Conservation (phyloP, 1,140 invertebrate genomes). For the Babylonia areolata region DNA sequence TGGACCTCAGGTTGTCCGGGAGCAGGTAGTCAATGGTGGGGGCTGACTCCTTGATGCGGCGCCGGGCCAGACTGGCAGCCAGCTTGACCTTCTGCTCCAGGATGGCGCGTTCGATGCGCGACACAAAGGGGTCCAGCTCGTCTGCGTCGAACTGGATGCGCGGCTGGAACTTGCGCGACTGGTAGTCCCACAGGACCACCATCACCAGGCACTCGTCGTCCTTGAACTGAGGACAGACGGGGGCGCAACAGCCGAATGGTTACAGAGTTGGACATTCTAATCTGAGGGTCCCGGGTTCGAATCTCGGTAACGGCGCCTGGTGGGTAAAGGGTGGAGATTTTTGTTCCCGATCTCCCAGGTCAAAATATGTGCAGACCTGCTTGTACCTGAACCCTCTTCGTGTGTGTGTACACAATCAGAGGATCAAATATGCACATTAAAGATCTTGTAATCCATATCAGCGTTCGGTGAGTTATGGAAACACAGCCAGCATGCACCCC, state of each 20-base stretch:
- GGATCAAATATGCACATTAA: too few species aligned
- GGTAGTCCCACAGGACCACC: slow-evolving; percentile 68
- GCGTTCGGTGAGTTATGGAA: too few species aligned
- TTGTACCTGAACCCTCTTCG: too few species aligned
- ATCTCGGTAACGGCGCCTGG: too few species aligned
- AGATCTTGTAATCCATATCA: too few species aligned
- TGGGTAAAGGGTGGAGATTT: too few species aligned
- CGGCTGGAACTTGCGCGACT: slow-evolving; percentile 65
- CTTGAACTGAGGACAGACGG: slow-evolving; percentile 50
- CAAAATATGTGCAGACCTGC: too few species aligned
- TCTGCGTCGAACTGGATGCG: slow-evolving; percentile 51
- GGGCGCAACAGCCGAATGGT: background rate
- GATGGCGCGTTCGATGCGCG: slow-evolving; percentile 62
- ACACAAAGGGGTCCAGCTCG: slow-evolving; percentile 37
- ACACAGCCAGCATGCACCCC: too few species aligned
- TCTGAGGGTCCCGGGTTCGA: too few species aligned
- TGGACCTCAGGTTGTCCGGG: slow-evolving; percentile 62
- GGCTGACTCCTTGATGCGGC: slow-evolving; percentile 62
- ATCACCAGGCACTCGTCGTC: slow-evolving; percentile 59
- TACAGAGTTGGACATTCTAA: too few species aligned
- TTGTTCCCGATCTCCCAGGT: too few species aligned
- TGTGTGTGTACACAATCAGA: too few species aligned
- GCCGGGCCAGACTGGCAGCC: slow-evolving; percentile 60
- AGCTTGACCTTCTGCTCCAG: slow-evolving; percentile 57
- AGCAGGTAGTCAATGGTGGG: slow-evolving; percentile 61